A percentile compares a stretch with the other conserved stretches of the same genome.
These are phyloP conservation scores for Cyphomyrus discorhynchus DNA, from an alignment of 2,113 vertebrate species.

Conservation along the genomic window DNA sequence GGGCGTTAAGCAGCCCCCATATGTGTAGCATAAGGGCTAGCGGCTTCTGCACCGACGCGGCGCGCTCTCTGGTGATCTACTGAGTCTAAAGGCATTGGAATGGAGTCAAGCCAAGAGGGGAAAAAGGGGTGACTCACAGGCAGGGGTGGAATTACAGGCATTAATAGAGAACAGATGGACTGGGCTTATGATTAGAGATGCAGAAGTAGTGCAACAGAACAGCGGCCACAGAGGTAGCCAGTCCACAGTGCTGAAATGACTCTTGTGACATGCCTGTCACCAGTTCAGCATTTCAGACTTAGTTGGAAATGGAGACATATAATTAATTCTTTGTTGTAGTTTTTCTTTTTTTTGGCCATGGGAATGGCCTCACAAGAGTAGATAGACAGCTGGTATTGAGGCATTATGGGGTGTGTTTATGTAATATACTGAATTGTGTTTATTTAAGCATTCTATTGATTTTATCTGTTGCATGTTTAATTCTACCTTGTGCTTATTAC, in stretches of 20 bases:
- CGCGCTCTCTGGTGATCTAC: constrained; percentile 21
- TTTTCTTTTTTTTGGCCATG: constrained; percentile 12
- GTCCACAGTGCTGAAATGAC: constrained; percentile 35
- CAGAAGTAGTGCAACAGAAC: constrained; percentile 39
- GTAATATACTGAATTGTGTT: background rate
- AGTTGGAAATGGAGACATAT: background rate
- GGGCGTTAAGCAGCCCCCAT: constrained; percentile 33
- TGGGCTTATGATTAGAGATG: constrained; percentile 53
- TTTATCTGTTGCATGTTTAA: constrained; percentile 24
- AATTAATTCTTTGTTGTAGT: background rate
- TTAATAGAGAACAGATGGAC: constrained; percentile 64
- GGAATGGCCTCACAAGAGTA: constrained; percentile 30
- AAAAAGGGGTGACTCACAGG: constrained; percentile 38
- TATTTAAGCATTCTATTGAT: background rate
- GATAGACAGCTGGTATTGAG: constrained; percentile 23
- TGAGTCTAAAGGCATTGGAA: constrained; percentile 18
- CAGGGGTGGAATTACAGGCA: constrained; percentile 41
- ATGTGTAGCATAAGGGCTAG: constrained; percentile 42
- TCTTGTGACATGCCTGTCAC: constrained; percentile 31
- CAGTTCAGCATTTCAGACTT: constrained; percentile 18
- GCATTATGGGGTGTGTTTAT: background rate
- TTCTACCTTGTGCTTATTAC: constrained; percentile 25
- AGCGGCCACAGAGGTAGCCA: constrained; percentile 30
- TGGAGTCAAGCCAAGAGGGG: constrained; percentile 37
- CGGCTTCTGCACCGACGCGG: constrained; percentile 30